Percentiles rank a stretch among this genome's conserved stretches.
These are phyloP conservation scores for Seriola quinqueradiata DNA, from an alignment of 2,113 vertebrate species.

Conservation along the genomic window DNA sequence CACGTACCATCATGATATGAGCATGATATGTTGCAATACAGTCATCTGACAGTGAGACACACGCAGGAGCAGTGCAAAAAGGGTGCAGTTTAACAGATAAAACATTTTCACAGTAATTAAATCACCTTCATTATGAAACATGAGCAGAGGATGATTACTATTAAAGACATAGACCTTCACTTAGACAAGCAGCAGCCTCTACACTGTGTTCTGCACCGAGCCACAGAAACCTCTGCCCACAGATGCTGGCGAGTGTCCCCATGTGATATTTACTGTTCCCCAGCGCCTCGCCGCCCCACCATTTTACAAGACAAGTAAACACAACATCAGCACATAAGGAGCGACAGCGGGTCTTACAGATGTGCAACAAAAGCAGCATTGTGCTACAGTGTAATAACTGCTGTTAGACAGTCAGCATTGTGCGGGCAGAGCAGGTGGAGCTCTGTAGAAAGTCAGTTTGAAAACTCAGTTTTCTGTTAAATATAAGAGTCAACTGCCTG, in stretches of 20 bases:
- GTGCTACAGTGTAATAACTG: constrained; percentile 20
- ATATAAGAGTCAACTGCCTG: neutral
- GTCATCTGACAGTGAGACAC: constrained; percentile 37
- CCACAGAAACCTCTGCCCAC: constrained; percentile 11
- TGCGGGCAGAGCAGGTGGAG: constrained; percentile 22
- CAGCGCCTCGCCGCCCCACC: constrained; percentile 14
- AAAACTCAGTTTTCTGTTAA: neutral
- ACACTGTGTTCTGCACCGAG: neutral
- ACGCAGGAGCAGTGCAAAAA: neutral
- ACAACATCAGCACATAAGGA: constrained; percentile 61
- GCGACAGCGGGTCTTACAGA: constrained; percentile 27
- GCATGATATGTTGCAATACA: neutral
- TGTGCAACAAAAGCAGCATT: constrained; percentile 61
- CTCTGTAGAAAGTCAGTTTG: neutral
- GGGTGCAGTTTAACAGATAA: neutral
- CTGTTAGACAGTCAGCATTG: constrained; percentile 11
- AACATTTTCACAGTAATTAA: neutral
- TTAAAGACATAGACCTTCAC: neutral
- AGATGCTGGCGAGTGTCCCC: constrained; percentile 27
- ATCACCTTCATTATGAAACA: neutral
- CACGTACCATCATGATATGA: neutral
- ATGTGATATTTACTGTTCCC: constrained; percentile 61
- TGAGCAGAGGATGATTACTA: neutral
- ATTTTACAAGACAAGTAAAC: constrained; percentile 64
- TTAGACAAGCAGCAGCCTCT: neutral